Evolutionary conservation across 2,113 vertebrate species (phyloP), one percentile per base, ranked within the genome.

Genomic region (Ploceus nigricollis): DNA sequence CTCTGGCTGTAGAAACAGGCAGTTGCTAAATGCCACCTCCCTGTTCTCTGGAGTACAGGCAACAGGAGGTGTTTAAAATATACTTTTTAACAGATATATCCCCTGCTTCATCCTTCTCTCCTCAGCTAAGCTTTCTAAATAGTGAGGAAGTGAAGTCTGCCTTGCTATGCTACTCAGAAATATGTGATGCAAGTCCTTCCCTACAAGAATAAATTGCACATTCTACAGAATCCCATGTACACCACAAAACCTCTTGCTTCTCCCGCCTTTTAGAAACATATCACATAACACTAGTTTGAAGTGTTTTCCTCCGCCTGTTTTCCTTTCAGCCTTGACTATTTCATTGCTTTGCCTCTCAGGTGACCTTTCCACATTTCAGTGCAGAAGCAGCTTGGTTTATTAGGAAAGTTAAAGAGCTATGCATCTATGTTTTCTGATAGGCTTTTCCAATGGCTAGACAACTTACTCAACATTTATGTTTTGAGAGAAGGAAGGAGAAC

Each of bases 281-380:
- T 48, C 37, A 24, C 31, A 10, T 66, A 48, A 15, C 28, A 40
- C 39, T 60, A 35, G 27, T 77, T 86, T 94, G 28, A 77, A 85
- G 72, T 40, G 35, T 47, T 56, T 56, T 85, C 58, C 50, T 56
- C 72, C 4, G 40, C 68, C 57, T 60, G 21, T 56, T 92, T 83
- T 89, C 64, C 48, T 87, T 94, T 88, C 80, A 69, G 57, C 58
- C 79, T 78, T 6, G 6, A 31, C 64, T 88, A 37, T 70, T 90
- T 90, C 42, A 54, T 90, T 68, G 40, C 56, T 61, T 90, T 60
- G 27, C 54, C 60, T 94, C 47, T 73, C 80, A 14, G 35, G 39
- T 93, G 85, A 83, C 68, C 92, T 96, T 95, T 83, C 79, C 72
- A 66, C 39, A n/a, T 40, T 85, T 70, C 64, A 70, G 7, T 58